Evolutionary conservation across 2,888 invertebrate species (phyloP).

Genomic region (Cybosia mesomella): DNA sequence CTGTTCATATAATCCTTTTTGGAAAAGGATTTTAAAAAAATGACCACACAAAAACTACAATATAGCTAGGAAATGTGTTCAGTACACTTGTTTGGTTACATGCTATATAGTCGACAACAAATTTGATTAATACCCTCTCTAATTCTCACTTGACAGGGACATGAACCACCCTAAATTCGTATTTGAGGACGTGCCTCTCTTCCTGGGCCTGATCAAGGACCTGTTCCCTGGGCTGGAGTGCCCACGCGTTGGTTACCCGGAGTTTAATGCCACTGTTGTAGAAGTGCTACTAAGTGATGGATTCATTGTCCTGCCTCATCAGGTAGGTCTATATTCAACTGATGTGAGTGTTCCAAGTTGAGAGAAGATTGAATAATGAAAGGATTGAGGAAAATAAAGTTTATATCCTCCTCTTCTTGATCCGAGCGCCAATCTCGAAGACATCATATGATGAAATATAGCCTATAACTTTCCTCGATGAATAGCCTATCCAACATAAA

Average conservation of each 20-base stretch:
- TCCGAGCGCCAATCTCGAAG: too few relatives aligned
- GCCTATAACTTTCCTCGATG: too few relatives aligned
- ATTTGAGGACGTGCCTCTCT: conserved; percentile 96
- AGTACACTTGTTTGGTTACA: too few relatives aligned
- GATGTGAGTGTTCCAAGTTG: not conserved
- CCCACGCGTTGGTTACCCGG: conserved; percentile 94
- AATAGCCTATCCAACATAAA: too few relatives aligned
- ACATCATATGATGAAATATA: too few relatives aligned
- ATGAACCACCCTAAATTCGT: conserved; percentile 98
- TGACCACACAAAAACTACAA: too few relatives aligned
- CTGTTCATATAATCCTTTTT: too few relatives aligned
- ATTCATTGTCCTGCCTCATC: conserved; percentile 87
- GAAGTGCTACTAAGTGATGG: conserved; percentile 89
- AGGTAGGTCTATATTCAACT: conserved; percentile 56
- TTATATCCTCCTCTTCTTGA: too few relatives aligned
- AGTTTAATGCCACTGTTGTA: conserved; percentile 93
- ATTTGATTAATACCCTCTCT: not conserved
- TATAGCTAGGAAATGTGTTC: too few relatives aligned
- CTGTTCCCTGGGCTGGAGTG: conserved; percentile 96
- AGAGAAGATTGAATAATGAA: too few relatives aligned
- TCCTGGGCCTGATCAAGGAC: conserved; percentile 95
- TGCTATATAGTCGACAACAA: not conserved
- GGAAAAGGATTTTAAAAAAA: too few relatives aligned
- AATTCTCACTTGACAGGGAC: conserved; percentile 85
- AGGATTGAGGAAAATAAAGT: too few relatives aligned